phyloP scores from a whole-genome alignment of 2,113 vertebrate genomes.

The Alethe diademata region DNA sequence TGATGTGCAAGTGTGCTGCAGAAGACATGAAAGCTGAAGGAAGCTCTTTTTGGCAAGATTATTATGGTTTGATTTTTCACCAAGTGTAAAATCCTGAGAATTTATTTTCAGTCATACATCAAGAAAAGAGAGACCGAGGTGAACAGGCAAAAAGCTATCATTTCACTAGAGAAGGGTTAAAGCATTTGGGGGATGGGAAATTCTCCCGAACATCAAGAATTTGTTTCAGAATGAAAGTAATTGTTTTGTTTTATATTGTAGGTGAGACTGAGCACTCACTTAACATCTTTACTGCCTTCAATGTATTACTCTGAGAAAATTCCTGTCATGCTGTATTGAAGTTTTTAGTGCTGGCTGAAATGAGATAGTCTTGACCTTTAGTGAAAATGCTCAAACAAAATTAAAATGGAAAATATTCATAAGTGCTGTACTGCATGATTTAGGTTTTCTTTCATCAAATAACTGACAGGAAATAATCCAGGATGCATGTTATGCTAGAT shows the following conservation, averaged over 20 bases:
- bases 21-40: background rate
- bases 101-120: background rate
- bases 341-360: conserved; percentile 4
- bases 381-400: conserved; percentile 20
- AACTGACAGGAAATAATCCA: background rate
- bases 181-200: background rate
- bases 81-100: background rate
- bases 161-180: background rate
- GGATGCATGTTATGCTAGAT: background rate
- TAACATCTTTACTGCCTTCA: background rate
- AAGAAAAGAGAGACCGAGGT: background rate
- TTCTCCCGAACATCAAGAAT: background rate
- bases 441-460: conserved; percentile 15
- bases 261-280: background rate
- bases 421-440: background rate
- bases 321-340: background rate
- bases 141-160: background rate
- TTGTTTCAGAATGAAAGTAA: background rate
- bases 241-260: background rate
- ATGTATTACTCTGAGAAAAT: background rate
- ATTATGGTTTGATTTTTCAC: background rate
- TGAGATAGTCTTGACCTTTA: background rate
- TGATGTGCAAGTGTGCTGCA: background rate
- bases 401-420: conserved; percentile 25
- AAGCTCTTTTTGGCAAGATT: background rate